phyloP scores from a whole-genome alignment of 2,888 invertebrate genomes.

The Pemphredon lugubris region DNA sequence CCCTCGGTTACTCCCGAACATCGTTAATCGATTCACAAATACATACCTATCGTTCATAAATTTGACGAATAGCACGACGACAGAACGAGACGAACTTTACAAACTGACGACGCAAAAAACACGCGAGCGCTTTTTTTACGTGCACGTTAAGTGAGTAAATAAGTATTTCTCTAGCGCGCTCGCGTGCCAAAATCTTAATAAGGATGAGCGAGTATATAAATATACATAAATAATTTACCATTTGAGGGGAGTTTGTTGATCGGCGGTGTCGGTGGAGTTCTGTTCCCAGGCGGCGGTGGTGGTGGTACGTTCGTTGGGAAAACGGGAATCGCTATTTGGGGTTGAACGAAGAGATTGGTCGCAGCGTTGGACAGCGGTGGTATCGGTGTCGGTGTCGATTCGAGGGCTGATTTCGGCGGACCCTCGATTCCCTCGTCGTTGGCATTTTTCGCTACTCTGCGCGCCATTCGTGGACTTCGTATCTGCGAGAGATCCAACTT shows the following conservation, averaged over 20 bases:
- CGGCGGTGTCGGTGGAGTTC: slow-evolving; percentile 49
- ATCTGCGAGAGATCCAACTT: slow-evolving; percentile 93
- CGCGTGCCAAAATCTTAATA: too few species aligned
- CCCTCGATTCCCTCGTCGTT: slow-evolving; percentile 86
- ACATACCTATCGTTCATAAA: too few species aligned
- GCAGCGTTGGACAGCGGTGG: slow-evolving; percentile 79
- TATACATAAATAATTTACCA: slow-evolving; percentile 29
- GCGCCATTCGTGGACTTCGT: slow-evolving; percentile 93
- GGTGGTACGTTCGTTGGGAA: slow-evolving; percentile 82
- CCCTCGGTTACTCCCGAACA: too few species aligned
- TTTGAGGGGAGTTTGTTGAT: slow-evolving; percentile 36
- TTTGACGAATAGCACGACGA: too few species aligned
- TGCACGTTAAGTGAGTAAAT: too few species aligned
- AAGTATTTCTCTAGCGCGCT: too few species aligned
- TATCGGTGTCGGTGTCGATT: slow-evolving; percentile 82
- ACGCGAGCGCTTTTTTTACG: too few species aligned
- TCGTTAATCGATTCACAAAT: too few species aligned
- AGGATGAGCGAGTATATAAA: too few species aligned
- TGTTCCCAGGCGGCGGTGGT: slow-evolving; percentile 70
- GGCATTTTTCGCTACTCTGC: slow-evolving; percentile 87
- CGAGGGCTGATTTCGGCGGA: slow-evolving; percentile 82
- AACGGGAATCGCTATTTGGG: slow-evolving; percentile 86
- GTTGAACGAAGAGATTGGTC: slow-evolving; percentile 83
- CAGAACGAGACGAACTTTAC: too few species aligned
- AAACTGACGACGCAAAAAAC: too few species aligned